phyloP scores from a whole-genome alignment of 2,888 invertebrate genomes.

The Polydrusus pterygomalis region DNA sequence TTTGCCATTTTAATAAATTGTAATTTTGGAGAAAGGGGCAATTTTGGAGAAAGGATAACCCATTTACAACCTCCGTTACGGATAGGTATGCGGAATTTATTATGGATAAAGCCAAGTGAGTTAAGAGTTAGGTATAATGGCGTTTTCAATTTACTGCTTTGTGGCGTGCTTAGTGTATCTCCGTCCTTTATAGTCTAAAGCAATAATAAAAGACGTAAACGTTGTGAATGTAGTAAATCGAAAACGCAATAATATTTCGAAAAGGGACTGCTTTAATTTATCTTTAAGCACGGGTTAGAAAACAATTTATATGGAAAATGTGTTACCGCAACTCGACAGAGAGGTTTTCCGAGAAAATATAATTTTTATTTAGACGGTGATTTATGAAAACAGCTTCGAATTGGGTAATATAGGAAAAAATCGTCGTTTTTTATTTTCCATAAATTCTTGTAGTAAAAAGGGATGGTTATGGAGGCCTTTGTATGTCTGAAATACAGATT shows the following conservation, averaged over 20 bases:
- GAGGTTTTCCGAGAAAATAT: neutral
- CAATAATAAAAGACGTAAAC: too few species aligned
- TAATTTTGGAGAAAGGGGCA: slow-evolving; percentile 2
- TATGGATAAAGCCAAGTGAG: slow-evolving; percentile 4
- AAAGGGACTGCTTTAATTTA: slow-evolving; percentile 11
- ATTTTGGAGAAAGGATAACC: neutral
- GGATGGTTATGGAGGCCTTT: too few species aligned
- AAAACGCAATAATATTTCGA: neutral
- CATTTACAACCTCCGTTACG: slow-evolving; percentile 8
- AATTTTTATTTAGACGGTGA: neutral
- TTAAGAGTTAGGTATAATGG: neutral
- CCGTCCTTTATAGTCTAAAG: too few species aligned
- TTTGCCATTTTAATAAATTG: neutral
- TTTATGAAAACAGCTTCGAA: neutral
- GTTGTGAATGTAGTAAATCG: too few species aligned
- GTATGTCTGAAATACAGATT: too few species aligned
- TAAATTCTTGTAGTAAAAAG: neutral
- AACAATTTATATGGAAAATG: slow-evolving; percentile 23
- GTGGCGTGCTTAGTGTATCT: too few species aligned
- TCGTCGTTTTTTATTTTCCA: neutral
- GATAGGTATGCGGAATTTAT: slow-evolving; percentile 15
- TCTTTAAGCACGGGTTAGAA: slow-evolving; percentile 3
- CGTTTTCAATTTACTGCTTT: too few species aligned
- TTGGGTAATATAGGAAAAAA: neutral
- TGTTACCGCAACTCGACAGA: neutral